These are phyloP conservation scores for Psix sp. DNA, from an alignment of 1,140 invertebrate genomes.

Conservation along the genomic window DNA sequence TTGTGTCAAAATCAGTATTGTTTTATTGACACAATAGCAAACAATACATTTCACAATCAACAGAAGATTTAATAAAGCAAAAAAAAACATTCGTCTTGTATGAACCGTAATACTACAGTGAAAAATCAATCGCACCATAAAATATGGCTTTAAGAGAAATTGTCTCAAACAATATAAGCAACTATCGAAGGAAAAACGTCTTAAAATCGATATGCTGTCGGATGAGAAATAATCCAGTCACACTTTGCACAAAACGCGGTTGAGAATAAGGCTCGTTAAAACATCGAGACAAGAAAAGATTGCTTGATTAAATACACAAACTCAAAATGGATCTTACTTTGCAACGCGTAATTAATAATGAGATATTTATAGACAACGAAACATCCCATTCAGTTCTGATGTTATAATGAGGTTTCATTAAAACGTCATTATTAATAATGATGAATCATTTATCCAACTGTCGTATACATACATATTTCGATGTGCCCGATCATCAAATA, in stretches of 20 bases:
- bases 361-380: conserved; percentile 12
- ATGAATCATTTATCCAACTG: no score
- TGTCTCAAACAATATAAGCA: conserved; percentile 11
- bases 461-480: no score
- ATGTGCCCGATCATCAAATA: no score
- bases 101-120: no score
- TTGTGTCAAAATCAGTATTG: no score
- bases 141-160: conserved; percentile 7
- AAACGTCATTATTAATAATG: no score
- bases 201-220: conserved; percentile 12
- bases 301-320: conserved; percentile 10
- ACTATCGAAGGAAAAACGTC: conserved; percentile 9
- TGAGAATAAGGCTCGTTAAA: conserved; percentile 18
- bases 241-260: conserved; percentile 17
- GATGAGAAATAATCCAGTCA: conserved; percentile 19
- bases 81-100: no score
- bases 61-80: no score
- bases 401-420: no score
- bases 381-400: no score
- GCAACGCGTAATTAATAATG: conserved; percentile 12
- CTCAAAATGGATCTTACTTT: conserved; percentile 15
- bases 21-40: no score
- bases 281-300: conserved; percentile 14
- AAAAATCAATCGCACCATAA: conserved; percentile 15
- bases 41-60: no score